Evolutionary conservation across 2,888 invertebrate species (phyloP).

Genomic region (Formica aserva): DNA sequence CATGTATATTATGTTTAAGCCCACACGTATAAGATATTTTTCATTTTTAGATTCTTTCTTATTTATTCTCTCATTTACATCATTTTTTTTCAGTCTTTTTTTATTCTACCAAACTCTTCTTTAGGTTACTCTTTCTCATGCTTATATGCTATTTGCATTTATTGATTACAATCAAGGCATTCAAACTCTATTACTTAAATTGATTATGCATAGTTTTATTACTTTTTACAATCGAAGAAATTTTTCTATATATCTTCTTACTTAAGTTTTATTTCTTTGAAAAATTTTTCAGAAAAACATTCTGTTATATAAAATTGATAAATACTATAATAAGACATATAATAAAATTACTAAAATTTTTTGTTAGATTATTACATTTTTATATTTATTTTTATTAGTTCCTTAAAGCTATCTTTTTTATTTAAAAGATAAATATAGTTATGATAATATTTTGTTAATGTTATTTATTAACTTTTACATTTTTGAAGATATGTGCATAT

Average conservation of each 20-base stretch:
- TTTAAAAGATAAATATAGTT: neutral
- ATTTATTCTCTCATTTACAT: neutral
- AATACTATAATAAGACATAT: neutral
- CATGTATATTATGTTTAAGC: neutral
- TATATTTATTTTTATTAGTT: neutral
- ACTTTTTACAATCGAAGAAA: neutral
- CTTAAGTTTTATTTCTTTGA: neutral
- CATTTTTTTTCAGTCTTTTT: neutral
- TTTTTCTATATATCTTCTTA: neutral
- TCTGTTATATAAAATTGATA: too few species aligned
- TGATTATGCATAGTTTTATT: neutral
- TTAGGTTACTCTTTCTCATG: neutral
- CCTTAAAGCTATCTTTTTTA: neutral
- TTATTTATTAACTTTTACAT: constrained; percentile 16
- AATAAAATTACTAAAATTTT: constrained; percentile 1
- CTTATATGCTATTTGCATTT: neutral
- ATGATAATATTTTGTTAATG: neutral
- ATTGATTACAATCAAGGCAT: neutral
- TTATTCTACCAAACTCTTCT: neutral
- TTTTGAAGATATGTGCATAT: constrained; percentile 23
- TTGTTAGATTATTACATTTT: neutral
- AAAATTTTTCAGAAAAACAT: too few species aligned
- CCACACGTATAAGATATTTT: neutral
- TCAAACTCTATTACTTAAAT: too few species aligned
- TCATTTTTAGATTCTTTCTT: neutral